Base-by-base conservation (phyloP, 2,888 invertebrate species). In the Boloria euphrosyne region DNA sequence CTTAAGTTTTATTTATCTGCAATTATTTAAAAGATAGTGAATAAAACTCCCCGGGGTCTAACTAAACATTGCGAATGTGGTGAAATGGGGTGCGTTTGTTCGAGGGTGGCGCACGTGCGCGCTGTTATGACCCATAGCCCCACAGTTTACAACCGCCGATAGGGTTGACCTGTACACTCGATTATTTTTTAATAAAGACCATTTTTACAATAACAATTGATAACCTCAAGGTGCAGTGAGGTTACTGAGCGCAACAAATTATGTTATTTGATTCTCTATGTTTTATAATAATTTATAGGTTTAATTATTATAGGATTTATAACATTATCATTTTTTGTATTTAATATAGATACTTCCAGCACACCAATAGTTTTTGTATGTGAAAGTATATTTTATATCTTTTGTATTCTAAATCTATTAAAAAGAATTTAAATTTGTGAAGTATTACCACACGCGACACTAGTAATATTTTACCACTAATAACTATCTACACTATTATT, bases 1-100 rank as follows among this genome's bases (percentile, higher is more conserved):
- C 71, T 83, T 83, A 82, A 82, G 82, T 84, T 86, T 86, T 89
- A 89, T 90, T 89, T 89, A 86, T 86, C 83, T 76, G 81, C 84
- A 85, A 89, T 89, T 86, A 87, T 83, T 82, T 75, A 77, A 77
- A 76, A 73, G 81, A 80, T 79, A 80, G 77, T 74, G 73, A 76
- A 73, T 75, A 79, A 76, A 75, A 70, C 69, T 70, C 73, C 74
- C 75, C 73, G 72, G 74, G 78, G 85, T 82, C 78, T 78, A 77
- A 74, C 76, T 75, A 77, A 83, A 81, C 80, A 81, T 85, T 79
- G 85, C 86, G 77, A 87, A 80, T 85, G 85, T 74, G 79, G 82
- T 83, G 78, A 77, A 80, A 81, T 81, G 78, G 83, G 84, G 82
- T 84, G 84, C 81, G 81, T 79, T 77, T 79, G 76, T 75, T 17